Conservation (phyloP, 2,888 invertebrate species). For the Trachelus stipa region DNA sequence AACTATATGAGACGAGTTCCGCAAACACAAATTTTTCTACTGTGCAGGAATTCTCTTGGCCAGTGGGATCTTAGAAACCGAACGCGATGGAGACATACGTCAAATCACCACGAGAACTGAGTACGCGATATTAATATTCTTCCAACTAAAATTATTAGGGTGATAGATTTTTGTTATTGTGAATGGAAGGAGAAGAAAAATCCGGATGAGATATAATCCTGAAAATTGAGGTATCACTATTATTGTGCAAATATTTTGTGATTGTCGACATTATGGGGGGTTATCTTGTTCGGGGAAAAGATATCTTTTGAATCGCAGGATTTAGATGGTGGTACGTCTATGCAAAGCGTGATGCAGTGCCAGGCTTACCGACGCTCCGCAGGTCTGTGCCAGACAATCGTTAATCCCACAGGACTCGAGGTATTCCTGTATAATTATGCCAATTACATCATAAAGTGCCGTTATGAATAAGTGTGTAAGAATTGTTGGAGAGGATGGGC, state of each 20-base stretch:
- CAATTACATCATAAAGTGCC: conserved; percentile 11
- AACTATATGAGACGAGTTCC: background rate
- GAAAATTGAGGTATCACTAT: background rate
- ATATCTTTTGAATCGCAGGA: background rate
- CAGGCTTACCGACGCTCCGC: background rate
- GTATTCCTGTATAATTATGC: conserved; percentile 1
- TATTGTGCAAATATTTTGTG: background rate
- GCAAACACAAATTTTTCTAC: background rate
- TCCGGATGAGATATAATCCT: background rate
- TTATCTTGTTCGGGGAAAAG: background rate
- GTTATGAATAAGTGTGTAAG: conserved; percentile 16
- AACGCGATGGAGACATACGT: background rate
- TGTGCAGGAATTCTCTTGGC: background rate
- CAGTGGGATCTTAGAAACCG: background rate
- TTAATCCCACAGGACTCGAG: background rate
- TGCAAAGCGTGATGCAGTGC: background rate
- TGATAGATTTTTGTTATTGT: background rate
- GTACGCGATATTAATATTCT: background rate
- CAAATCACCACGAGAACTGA: background rate
- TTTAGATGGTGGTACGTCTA: background rate
- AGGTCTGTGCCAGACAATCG: background rate
- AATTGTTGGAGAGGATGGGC: conserved; percentile 24
- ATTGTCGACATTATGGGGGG: background rate
- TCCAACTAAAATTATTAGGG: background rate
- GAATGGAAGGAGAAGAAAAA: background rate